Evolutionary conservation across 2,113 vertebrate genomes (phyloP).

Genomic region (Oriolus oriolus): DNA sequence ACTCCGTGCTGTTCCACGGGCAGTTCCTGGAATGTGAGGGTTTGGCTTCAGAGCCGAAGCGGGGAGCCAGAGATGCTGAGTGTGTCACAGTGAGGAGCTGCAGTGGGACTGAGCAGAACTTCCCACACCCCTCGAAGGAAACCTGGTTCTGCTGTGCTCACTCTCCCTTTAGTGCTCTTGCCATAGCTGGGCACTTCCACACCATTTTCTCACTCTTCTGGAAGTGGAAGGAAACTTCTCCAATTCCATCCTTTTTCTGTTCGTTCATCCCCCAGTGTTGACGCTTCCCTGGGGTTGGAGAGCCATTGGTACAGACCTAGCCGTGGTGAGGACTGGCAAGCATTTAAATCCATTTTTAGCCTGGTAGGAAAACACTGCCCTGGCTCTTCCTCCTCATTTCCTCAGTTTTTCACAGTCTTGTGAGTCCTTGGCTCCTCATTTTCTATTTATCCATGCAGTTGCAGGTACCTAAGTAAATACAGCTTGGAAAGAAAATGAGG

Average conservation of each 20-base stretch:
- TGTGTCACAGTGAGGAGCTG: background rate
- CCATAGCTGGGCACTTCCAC: background rate
- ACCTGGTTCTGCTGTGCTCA: background rate
- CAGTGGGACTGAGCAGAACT: too few species aligned
- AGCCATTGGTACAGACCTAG: background rate
- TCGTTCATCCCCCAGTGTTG: background rate
- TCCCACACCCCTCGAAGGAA: fast-evolving
- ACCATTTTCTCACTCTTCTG: background rate
- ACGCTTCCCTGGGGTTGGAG: fast-evolving
- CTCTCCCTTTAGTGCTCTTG: background rate
- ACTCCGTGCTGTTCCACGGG: background rate
- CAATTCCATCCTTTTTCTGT: fast-evolving
- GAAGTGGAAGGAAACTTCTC: background rate
- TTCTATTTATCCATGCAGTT: background rate
- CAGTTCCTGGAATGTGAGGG: background rate
- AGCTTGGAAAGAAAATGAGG: background rate
- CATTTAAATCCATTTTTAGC: background rate
- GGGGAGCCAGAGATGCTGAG: background rate
- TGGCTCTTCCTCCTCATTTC: background rate
- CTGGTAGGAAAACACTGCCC: background rate
- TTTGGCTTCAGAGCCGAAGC: background rate
- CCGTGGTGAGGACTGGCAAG: fast-evolving
- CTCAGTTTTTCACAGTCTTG: background rate
- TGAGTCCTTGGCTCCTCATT: background rate
- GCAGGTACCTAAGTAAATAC: background rate